These are phyloP conservation scores for Nebria brevicollis DNA, from an alignment of 2,888 invertebrate species.

Conservation along the genomic window DNA sequence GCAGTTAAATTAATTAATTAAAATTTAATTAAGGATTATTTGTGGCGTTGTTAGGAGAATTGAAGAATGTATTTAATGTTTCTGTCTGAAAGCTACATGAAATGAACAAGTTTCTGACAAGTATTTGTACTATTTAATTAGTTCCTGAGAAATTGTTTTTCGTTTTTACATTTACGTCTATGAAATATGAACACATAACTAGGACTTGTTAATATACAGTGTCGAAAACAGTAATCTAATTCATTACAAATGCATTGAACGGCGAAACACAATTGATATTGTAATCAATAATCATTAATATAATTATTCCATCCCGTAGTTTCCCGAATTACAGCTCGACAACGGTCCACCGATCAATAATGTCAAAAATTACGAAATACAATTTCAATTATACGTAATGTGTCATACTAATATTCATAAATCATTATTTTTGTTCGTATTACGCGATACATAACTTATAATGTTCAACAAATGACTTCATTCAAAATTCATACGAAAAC, in stretches of 20 bases:
- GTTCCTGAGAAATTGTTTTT: neutral
- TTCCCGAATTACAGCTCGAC: neutral
- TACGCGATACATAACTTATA: too few species aligned
- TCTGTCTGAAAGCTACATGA: neutral
- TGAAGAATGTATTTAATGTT: too few species aligned
- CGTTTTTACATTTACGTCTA: neutral
- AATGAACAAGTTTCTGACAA: neutral
- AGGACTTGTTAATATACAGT: neutral
- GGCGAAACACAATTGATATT: neutral
- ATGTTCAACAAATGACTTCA: too few species aligned
- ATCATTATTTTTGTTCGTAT: neutral
- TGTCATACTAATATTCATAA: neutral
- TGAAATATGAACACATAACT: neutral
- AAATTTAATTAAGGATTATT: too few species aligned
- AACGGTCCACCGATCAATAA: neutral
- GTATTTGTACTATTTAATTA: neutral
- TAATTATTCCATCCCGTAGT: neutral
- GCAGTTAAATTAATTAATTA: too few species aligned
- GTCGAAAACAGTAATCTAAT: neutral
- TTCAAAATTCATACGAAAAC: too few species aligned
- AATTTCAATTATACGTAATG: neutral
- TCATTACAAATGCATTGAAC: neutral
- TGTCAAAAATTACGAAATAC: neutral
- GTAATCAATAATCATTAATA: slow-evolving; percentile 1
- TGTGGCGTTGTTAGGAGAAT: too few species aligned